Conservation (phyloP, 2,888 invertebrate genomes). For the Frankliniella fusca region DNA sequence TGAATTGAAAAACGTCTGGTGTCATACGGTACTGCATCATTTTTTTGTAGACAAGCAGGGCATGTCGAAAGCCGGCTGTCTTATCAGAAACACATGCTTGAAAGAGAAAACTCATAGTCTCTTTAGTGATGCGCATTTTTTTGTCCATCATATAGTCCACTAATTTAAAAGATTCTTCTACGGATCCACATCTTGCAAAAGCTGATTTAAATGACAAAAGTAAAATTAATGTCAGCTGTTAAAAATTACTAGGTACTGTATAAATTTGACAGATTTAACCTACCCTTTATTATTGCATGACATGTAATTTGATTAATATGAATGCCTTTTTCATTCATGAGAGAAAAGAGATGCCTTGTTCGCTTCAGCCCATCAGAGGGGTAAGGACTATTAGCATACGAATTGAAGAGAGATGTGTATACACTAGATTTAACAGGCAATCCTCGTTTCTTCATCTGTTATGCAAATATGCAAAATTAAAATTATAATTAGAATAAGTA, state of each 20-base stretch:
- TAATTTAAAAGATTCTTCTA: constrained; percentile 70
- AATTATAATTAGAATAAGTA: not conserved
- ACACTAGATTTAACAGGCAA: constrained; percentile 65
- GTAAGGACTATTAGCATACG: constrained; percentile 77
- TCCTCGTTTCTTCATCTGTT: constrained; percentile 69
- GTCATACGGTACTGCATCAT: constrained; percentile 61
- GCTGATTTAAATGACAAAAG: constrained; percentile 49
- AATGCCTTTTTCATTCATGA: constrained; percentile 65
- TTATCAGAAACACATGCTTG: constrained; percentile 79
- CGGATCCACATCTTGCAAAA: constrained; percentile 77
- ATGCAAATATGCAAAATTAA: constrained; percentile 28
- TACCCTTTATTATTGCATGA: constrained; percentile 78
- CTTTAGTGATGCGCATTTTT: constrained; percentile 57
- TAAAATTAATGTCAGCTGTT: not conserved
- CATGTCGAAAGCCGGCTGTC: constrained; percentile 74
- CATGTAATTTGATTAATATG: constrained; percentile 72
- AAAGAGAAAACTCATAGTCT: constrained; percentile 73
- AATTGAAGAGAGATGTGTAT: constrained; percentile 82
- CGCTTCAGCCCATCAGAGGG: constrained; percentile 62
- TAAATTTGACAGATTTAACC: not conserved
- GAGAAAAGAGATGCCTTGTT: constrained; percentile 61
- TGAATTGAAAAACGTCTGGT: constrained; percentile 71
- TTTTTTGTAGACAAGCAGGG: constrained; percentile 55
- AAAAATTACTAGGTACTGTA: not conserved
- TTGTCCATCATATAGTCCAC: constrained; percentile 79